A percentile compares a stretch with the other conserved stretches of the same genome.
These are phyloP conservation scores for Philopotamus ludificatus DNA, from an alignment of 1,140 invertebrate genomes.

Conservation along the genomic window DNA sequence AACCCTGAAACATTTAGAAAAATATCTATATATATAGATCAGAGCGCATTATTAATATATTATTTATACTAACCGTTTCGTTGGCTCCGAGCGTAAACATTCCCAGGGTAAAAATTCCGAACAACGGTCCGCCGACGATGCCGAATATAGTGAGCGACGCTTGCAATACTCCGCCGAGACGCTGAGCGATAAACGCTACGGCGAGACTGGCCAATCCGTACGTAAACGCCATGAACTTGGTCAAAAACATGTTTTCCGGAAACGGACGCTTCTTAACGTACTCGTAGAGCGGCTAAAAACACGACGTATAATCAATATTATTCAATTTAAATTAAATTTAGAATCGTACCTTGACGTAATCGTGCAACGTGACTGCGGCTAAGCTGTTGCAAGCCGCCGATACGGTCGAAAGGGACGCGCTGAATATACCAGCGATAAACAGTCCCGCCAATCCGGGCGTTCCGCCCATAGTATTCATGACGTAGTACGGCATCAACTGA, in stretches of 20 bases:
- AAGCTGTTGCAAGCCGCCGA: conserved; percentile 83
- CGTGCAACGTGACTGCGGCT: conserved; percentile 83
- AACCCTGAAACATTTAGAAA: conserved; percentile 56
- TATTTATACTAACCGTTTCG: conserved; percentile 59
- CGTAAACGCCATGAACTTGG: conserved; percentile 49
- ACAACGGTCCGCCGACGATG: conserved; percentile 80
- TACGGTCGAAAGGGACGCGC: conserved; percentile 80
- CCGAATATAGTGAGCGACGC: conserved; percentile 85
- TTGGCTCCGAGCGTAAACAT: conserved; percentile 88
- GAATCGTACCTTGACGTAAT: conserved; percentile 49
- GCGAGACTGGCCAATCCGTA: conserved; percentile 58
- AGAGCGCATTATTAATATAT: neutral
- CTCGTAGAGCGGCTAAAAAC: conserved; percentile 30
- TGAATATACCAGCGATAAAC: conserved; percentile 61
- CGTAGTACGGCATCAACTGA: conserved; percentile 81
- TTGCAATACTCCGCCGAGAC: conserved; percentile 78
- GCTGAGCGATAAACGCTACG: conserved; percentile 75
- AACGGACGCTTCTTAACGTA: conserved; percentile 21
- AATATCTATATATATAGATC: neutral
- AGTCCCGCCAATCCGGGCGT: conserved; percentile 60
- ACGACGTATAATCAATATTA: conserved; percentile 7
- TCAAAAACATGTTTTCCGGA: conserved; percentile 40
- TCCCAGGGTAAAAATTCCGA: conserved; percentile 83
- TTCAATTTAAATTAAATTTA: neutral
- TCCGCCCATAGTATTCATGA: conserved; percentile 74